Evolutionary conservation across 2,797 vertebrate genomes (phyloP).

Genomic region (Acrossocheilus wenchowensis): DNA sequence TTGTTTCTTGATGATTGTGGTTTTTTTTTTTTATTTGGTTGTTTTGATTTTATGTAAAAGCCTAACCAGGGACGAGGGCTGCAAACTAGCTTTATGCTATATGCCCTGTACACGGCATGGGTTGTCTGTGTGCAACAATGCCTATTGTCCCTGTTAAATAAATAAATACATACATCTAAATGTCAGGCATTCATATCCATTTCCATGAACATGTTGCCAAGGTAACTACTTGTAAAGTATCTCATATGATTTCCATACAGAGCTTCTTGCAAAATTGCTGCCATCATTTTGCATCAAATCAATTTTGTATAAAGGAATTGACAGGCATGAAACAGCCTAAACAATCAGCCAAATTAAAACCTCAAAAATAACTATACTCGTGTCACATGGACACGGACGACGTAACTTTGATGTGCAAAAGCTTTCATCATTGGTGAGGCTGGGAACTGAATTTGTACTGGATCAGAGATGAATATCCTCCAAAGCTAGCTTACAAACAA

Average conservation of each 20-base stretch:
- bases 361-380: neutral
- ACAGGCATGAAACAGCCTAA: neutral
- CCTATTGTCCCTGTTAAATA: too few relatives aligned
- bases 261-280: neutral
- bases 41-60: too few relatives aligned
- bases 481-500: neutral
- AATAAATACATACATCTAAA: neutral
- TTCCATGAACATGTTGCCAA: conserved; percentile 3
- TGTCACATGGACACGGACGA: neutral
- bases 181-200: neutral
- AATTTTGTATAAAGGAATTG: neutral
- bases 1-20: too few relatives aligned
- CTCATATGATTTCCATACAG: neutral
- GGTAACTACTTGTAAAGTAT: neutral
- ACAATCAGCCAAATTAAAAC: conserved; percentile 3
- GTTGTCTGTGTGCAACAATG: too few relatives aligned
- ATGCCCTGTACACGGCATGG: too few relatives aligned
- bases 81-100: too few relatives aligned
- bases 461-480: neutral
- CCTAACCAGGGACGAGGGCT: too few relatives aligned
- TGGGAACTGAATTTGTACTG: neutral
- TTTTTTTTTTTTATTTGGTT: too few relatives aligned
- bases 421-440: neutral
- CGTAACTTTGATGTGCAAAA: conserved; percentile 1
- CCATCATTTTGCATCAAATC: neutral